Evolutionary conservation across 2,797 vertebrate genomes (phyloP).

Genomic region (Myotis myotis): DNA sequence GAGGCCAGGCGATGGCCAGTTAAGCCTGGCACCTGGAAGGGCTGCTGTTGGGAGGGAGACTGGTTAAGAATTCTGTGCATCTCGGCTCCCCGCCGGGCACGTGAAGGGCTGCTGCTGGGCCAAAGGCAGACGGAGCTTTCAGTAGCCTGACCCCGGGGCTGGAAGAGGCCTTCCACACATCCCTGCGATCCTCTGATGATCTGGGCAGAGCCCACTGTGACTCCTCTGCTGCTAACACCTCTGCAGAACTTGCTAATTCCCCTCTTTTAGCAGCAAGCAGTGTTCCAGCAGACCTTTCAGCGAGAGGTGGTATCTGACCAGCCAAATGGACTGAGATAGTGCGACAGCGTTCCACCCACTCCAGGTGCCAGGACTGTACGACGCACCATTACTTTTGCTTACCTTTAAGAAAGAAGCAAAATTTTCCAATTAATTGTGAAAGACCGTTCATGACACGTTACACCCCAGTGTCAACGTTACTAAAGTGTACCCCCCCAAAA

Average conservation of each 20-base stretch:
- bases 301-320: neutral
- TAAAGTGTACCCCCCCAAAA: neutral
- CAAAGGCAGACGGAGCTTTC: rapidly evolving
- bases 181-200: neutral
- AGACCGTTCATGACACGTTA: neutral
- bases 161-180: neutral
- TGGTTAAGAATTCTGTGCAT: neutral
- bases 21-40: neutral
- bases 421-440: neutral
- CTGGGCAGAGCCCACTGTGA: neutral
- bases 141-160: neutral
- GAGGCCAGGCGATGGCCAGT: neutral
- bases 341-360: neutral
- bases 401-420: neutral
- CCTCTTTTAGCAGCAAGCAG: neutral
- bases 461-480: neutral
- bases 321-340: neutral
- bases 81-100: neutral
- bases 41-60: neutral
- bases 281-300: neutral
- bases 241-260: neutral
- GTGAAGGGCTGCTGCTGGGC: neutral
- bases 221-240: neutral
- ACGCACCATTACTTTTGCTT: neutral
- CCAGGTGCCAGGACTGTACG: neutral